Conservation (phyloP, 2,797 vertebrate species). For the Pseudotriccus pelzelni region DNA sequence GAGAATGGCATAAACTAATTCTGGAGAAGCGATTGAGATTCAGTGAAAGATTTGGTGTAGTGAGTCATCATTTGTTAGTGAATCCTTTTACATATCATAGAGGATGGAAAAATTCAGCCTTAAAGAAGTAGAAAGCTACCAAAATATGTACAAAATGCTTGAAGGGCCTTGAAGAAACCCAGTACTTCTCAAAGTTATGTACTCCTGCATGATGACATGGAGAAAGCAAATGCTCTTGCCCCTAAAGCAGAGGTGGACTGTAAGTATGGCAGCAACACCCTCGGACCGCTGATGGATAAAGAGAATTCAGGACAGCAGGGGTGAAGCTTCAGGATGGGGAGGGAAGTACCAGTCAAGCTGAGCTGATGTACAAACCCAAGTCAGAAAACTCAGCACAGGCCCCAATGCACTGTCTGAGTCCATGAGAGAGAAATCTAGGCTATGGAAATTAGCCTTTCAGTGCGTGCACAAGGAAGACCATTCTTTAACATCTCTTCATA, state of each 20-base stretch:
- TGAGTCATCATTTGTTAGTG: neutral
- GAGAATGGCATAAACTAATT: neutral
- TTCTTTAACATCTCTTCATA: neutral
- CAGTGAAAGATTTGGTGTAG: neutral
- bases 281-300: neutral
- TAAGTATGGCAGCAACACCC: neutral
- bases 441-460: neutral
- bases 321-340: neutral
- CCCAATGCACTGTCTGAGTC: neutral
- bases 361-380: neutral
- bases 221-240: neutral
- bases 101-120: neutral
- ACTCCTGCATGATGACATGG: neutral
- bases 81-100: neutral
- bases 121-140: neutral
- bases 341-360: neutral
- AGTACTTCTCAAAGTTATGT: neutral
- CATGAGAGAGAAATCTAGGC: neutral
- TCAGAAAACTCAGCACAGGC: neutral
- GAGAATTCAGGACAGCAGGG: neutral
- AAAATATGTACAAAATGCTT: neutral
- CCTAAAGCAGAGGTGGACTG: neutral
- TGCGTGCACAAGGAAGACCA: neutral
- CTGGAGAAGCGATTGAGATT: neutral
- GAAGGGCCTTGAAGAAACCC: neutral